Evolutionary conservation across 2,888 invertebrate species (phyloP).

Genomic region (Cerastis rubricosa): DNA sequence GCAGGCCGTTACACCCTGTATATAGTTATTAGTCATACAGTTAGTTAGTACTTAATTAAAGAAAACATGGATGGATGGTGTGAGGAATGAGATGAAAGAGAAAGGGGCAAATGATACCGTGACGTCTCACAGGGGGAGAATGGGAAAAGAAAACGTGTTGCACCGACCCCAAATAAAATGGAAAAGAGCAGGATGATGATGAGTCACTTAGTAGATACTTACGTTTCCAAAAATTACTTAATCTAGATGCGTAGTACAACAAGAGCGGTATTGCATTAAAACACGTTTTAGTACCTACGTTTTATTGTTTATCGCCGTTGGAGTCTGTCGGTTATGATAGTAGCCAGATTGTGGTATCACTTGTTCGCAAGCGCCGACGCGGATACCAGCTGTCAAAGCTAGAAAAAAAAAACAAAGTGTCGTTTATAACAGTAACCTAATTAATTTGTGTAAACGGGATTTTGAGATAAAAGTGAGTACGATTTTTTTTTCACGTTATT

Average conservation of each 20-base stretch:
- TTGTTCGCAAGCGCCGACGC: constrained; percentile 32
- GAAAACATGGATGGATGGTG: too few species aligned
- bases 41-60: too few species aligned
- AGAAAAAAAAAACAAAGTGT: background rate
- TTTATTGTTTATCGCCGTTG: constrained; percentile 33
- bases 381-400: constrained; percentile 13
- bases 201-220: too few species aligned
- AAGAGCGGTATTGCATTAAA: constrained; percentile 7
- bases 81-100: too few species aligned
- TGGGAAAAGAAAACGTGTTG: too few species aligned
- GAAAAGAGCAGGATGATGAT: too few species aligned
- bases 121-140: too few species aligned
- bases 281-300: constrained; percentile 3
- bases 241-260: background rate
- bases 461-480: constrained; percentile 25
- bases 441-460: constrained; percentile 16
- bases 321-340: constrained; percentile 44
- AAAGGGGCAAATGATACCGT: too few species aligned
- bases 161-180: too few species aligned
- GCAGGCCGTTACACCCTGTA: too few species aligned
- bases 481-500: background rate
- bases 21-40: constrained; percentile 7
- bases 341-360: constrained; percentile 38
- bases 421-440: background rate
- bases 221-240: constrained; percentile 11